Conservation (phyloP, 1,140 invertebrate genomes). For the Acromyrmex charruanus region DNA sequence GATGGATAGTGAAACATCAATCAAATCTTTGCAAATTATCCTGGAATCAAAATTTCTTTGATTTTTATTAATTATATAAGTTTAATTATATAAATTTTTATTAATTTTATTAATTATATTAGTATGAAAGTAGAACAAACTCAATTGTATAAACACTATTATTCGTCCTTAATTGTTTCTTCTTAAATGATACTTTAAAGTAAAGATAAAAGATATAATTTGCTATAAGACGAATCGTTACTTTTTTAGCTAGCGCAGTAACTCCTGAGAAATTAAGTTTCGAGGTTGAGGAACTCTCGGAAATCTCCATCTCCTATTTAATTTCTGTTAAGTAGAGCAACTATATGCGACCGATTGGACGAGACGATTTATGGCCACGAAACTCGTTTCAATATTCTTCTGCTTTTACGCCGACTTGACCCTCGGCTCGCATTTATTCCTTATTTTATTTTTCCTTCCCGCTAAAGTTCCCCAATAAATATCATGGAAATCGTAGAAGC, state of each 20-base stretch:
- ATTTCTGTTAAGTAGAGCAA: slow-evolving; percentile 65
- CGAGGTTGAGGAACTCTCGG: neutral
- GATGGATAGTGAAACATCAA: neutral
- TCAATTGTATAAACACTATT: too few relatives aligned
- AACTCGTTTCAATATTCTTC: slow-evolving; percentile 64
- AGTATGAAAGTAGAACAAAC: too few relatives aligned
- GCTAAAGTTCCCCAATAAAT: slow-evolving; percentile 68
- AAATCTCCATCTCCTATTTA: slow-evolving; percentile 49
- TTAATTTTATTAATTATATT: too few relatives aligned
- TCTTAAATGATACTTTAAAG: neutral
- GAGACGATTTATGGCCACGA: slow-evolving; percentile 59
- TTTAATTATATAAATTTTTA: too few relatives aligned
- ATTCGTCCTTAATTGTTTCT: slow-evolving; percentile 15
- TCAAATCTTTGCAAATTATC: neutral
- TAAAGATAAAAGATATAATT: slow-evolving; percentile 3
- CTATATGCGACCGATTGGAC: slow-evolving; percentile 19
- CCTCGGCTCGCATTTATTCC: slow-evolving; percentile 7
- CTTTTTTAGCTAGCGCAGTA: slow-evolving; percentile 25
- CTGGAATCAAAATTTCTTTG: too few relatives aligned
- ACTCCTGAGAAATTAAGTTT: slow-evolving; percentile 45
- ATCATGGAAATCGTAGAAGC: slow-evolving; percentile 42
- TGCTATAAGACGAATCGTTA: neutral
- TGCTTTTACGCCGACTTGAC: neutral
- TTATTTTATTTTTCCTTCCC: slow-evolving; percentile 46
- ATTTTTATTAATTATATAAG: too few relatives aligned